These are phyloP conservation scores for Peromyscus leucopus DNA, from an alignment of 2,113 vertebrate species.

Conservation along the genomic window DNA sequence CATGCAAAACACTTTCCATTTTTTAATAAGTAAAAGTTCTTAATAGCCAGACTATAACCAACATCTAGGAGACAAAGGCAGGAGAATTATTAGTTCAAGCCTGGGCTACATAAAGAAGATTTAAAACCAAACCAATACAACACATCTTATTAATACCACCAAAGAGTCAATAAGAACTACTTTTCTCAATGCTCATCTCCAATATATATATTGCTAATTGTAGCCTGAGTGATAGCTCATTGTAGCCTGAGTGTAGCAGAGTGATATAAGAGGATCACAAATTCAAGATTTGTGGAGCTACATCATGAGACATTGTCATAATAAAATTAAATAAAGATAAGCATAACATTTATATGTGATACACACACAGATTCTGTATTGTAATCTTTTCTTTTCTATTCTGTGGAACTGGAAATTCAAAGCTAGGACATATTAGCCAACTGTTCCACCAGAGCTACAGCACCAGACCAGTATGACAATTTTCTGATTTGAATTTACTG, in stretches of 20 bases:
- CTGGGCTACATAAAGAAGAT: neutral
- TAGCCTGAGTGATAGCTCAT: no score
- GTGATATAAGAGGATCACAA: neutral
- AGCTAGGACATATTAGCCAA: neutral
- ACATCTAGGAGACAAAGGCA: neutral
- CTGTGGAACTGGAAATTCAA: neutral
- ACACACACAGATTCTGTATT: neutral
- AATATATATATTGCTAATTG: neutral
- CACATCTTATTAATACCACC: neutral
- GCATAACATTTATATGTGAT: neutral
- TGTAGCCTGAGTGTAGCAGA: no score
- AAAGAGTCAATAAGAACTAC: neutral
- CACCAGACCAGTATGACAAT: neutral
- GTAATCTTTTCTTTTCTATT: neutral
- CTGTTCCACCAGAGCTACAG: neutral
- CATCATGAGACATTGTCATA: neutral
- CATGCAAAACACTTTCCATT: neutral
- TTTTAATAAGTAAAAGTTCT: neutral
- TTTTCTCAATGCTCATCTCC: neutral
- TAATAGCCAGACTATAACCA: neutral
- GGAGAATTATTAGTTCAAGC: neutral
- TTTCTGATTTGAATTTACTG: constrained; percentile 13
- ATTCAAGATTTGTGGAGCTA: neutral
- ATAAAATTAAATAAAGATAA: neutral
- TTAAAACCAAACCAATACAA: neutral